These are phyloP conservation scores for Drymodes brunneopygia DNA, from an alignment of 2,113 vertebrate genomes.

Conservation along the genomic window DNA sequence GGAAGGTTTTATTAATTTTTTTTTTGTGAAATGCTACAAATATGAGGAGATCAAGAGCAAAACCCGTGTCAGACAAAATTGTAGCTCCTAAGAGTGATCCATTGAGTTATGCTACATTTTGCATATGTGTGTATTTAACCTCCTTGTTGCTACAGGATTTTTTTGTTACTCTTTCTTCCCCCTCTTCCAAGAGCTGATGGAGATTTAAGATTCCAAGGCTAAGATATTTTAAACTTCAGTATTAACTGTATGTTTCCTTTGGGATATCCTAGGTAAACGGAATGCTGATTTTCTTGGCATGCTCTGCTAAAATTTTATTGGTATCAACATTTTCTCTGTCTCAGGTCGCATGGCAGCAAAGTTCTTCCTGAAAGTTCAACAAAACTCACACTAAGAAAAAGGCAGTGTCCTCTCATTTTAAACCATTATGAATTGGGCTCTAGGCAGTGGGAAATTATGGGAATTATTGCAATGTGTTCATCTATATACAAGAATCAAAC, in stretches of 20 bases:
- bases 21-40: constrained; percentile 3
- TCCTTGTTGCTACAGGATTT: constrained; percentile 22
- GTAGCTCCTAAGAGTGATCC: not conserved
- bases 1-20: constrained; percentile 42
- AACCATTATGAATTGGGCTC: not conserved
- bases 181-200: constrained; percentile 23
- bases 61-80: not conserved
- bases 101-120: not conserved
- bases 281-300: constrained; percentile 52
- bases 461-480: not conserved
- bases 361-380: constrained; percentile 19
- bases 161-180: constrained; percentile 20
- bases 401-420: not conserved
- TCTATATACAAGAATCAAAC: not conserved
- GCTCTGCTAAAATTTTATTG: constrained; percentile 20
- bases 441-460: not conserved
- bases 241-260: constrained; percentile 49
- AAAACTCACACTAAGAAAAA: constrained; percentile 8
- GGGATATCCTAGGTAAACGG: constrained; percentile 51
- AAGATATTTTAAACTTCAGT: constrained; percentile 53
- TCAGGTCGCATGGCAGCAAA: constrained; percentile 4
- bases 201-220: constrained; percentile 50
- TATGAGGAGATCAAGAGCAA: constrained; percentile 17
- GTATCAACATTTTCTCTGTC: constrained; percentile 40
- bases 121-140: constrained; percentile 51